phyloP scores from a whole-genome alignment of 2,888 invertebrate genomes.

The Perizoma flavofasciatum region DNA sequence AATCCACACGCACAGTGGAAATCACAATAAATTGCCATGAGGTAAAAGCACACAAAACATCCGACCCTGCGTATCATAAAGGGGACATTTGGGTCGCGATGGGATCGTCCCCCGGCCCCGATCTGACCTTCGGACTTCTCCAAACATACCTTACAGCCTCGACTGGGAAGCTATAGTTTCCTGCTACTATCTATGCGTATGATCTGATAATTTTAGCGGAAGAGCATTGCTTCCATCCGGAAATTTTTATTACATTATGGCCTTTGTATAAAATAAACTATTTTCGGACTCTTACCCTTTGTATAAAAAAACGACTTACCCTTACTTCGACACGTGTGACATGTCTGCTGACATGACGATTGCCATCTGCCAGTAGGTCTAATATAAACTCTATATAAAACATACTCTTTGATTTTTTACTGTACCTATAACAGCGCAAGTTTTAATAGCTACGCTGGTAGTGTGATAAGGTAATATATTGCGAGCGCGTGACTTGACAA shows the following conservation, averaged over 20 bases:
- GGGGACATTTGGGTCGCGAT: conserved; percentile 21
- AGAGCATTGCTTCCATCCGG: conserved; percentile 12
- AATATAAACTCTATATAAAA: too few relatives aligned
- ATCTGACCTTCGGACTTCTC: conserved; percentile 9
- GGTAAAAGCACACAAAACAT: conserved; percentile 2
- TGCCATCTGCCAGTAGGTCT: too few relatives aligned
- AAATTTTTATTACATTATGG: background rate
- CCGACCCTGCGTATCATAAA: conserved; percentile 11
- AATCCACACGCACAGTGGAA: too few relatives aligned
- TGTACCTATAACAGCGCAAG: background rate
- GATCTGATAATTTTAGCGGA: conserved; percentile 8
- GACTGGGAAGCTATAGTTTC: conserved; percentile 4
- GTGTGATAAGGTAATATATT: background rate
- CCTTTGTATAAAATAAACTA: too few relatives aligned
- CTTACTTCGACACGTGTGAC: too few relatives aligned
- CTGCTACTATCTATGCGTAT: conserved; percentile 6
- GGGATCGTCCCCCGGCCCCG: conserved; percentile 21
- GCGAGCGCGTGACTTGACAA: conserved; percentile 10
- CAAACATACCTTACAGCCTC: conserved; percentile 4
- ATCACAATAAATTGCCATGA: background rate
- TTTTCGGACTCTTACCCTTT: too few relatives aligned
- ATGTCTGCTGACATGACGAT: too few relatives aligned
- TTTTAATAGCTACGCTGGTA: too few relatives aligned
- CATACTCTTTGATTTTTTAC: too few relatives aligned
- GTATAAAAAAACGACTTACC: too few relatives aligned